Percentiles rank a stretch among this genome's conserved stretches.
Evolutionary conservation across 2,797 vertebrate species (phyloP).

Genomic region (Danio jaintianensis): DNA sequence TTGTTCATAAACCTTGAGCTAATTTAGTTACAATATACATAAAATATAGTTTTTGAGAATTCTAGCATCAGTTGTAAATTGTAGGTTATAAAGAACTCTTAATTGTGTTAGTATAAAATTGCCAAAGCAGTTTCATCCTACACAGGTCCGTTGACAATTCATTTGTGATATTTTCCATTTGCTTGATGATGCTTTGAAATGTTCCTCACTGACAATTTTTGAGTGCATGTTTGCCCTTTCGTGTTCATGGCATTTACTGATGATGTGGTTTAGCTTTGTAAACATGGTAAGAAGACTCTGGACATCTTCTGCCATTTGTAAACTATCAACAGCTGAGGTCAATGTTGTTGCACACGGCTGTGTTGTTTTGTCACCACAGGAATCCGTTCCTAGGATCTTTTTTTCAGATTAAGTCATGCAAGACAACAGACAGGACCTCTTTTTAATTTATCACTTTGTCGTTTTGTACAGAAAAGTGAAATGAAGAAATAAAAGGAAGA

Average conservation of each 20-base stretch:
- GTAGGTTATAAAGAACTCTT: constrained; percentile 8
- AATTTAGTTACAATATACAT: too few species aligned
- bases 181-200: constrained; percentile 57
- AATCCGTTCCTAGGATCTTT: constrained; percentile 22
- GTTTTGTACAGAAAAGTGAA: constrained; percentile 25
- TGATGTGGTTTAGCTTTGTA: constrained; percentile 3
- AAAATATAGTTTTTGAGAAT: background rate
- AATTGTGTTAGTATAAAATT: constrained; percentile 35
- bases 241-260: background rate
- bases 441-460: constrained; percentile 15
- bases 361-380: constrained; percentile 50
- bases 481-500: constrained; percentile 3
- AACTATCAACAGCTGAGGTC: constrained; percentile 27
- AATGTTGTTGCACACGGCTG: constrained; percentile 5
- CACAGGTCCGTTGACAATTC: constrained; percentile 62
- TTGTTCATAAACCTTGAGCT: too few species aligned
- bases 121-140: constrained; percentile 48
- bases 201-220: constrained; percentile 44
- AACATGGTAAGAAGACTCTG: background rate
- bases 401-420: constrained; percentile 1
- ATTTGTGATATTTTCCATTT: constrained; percentile 67
- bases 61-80: background rate
- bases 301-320: constrained; percentile 16
- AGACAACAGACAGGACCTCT: constrained; percentile 19
- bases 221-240: background rate